Evolutionary conservation across 2,797 vertebrate genomes (phyloP).

Genomic region (Synanceia verrucosa): DNA sequence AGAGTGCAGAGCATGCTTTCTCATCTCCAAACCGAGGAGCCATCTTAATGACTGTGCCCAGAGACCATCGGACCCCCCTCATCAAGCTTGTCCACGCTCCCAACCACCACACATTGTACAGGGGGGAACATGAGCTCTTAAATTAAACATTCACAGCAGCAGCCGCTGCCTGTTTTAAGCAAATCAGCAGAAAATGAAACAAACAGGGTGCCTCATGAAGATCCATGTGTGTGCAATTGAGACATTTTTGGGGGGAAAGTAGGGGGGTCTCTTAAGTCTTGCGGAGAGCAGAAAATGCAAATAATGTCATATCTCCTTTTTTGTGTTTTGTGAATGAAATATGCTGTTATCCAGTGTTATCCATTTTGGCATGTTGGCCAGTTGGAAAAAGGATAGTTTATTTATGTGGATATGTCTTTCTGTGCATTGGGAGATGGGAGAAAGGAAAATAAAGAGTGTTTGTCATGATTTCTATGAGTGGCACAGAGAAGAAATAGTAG

Average conservation of each 20-base stretch:
- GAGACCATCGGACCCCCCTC: slow-evolving; percentile 57
- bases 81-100: slow-evolving; percentile 41
- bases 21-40: slow-evolving; percentile 71
- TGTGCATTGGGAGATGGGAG: background rate
- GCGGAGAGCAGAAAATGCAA: slow-evolving; percentile 25
- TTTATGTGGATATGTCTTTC: background rate
- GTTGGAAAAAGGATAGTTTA: background rate
- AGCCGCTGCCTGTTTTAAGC: slow-evolving; percentile 53
- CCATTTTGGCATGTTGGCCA: slow-evolving; percentile 2
- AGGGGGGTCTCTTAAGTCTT: slow-evolving; percentile 18
- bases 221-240: slow-evolving; percentile 50
- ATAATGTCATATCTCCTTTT: slow-evolving; percentile 31
- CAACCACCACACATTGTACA: slow-evolving; percentile 40
- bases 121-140: slow-evolving; percentile 63
- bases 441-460: background rate
- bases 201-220: slow-evolving; percentile 47
- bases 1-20: slow-evolving; percentile 57
- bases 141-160: slow-evolving; percentile 73
- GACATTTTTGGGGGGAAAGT: slow-evolving; percentile 24
- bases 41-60: slow-evolving; percentile 75
- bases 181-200: slow-evolving; percentile 72
- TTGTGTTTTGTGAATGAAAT: slow-evolving; percentile 20
- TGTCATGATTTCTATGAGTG: background rate
- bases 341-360: background rate
- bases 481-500: background rate